Conservation (phyloP, 2,888 invertebrate genomes). For the Mermis nigrescens region DNA sequence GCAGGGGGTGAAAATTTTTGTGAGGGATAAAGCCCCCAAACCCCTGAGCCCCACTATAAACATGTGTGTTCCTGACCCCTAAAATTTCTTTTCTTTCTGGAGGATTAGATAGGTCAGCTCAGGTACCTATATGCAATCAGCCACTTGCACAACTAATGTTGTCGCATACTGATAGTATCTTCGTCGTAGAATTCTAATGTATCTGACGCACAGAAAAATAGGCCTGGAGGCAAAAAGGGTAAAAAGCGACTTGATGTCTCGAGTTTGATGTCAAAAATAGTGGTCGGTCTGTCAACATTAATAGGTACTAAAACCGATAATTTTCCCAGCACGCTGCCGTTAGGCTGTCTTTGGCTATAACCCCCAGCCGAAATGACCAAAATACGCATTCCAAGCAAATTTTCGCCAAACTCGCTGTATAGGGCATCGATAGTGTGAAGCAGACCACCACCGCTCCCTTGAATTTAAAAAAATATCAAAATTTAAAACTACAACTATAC, state of each 20-base stretch:
- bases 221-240: conserved; percentile 24
- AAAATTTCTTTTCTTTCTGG: no score
- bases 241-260: conserved; percentile 33
- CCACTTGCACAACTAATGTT: no score
- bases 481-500: no score
- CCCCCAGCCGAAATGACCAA: conserved; percentile 37
- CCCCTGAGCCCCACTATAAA: no score
- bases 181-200: conserved; percentile 32
- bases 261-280: conserved; percentile 35
- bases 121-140: no score
- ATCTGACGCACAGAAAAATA: conserved; percentile 35
- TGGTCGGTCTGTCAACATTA: conserved; percentile 19
- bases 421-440: background rate
- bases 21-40: no score
- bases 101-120: conserved; percentile 17
- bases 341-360: conserved; percentile 36
- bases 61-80: no score
- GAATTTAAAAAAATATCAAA: conserved; percentile 30
- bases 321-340: conserved; percentile 35
- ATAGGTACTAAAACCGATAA: conserved; percentile 25
- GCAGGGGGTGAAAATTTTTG: no score
- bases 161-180: background rate
- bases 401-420: background rate
- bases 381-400: conserved; percentile 17
- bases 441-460: background rate